These are phyloP conservation scores for Anhinga anhinga DNA, from an alignment of 2,113 vertebrate species.

Conservation along the genomic window DNA sequence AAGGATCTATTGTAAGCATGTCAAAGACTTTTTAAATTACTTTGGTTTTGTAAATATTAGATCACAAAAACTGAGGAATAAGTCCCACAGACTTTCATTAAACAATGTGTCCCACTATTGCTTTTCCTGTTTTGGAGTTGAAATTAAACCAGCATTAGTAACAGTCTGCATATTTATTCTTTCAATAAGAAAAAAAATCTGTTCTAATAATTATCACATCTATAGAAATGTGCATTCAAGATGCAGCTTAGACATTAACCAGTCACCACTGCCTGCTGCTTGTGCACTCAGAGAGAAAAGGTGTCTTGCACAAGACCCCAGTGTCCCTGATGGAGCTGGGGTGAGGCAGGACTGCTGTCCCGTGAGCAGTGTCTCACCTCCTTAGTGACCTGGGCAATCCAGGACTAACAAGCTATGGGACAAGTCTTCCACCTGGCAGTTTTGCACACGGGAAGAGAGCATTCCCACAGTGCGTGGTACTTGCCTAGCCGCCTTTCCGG, in stretches of 20 bases:
- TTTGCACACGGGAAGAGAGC: neutral
- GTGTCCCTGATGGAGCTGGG: neutral
- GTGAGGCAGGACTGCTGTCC: neutral
- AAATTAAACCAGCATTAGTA: neutral
- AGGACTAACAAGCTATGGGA: neutral
- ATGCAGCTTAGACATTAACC: neutral
- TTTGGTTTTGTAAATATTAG: conserved; percentile 15
- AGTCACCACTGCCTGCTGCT: neutral
- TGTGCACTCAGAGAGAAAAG: neutral
- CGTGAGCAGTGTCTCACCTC: neutral
- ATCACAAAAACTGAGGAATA: neutral
- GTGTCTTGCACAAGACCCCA: neutral
- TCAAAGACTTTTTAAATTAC: conserved; percentile 10
- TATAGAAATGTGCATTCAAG: neutral
- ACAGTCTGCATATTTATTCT: neutral
- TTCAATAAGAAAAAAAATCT: neutral
- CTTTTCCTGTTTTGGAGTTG: neutral
- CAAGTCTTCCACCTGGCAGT: neutral
- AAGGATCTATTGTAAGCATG: conserved; percentile 20
- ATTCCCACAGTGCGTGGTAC: neutral
- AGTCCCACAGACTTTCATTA: neutral
- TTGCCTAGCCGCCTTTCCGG: neutral
- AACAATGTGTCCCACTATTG: neutral
- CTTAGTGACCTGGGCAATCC: neutral
- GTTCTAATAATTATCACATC: neutral